phyloP scores from a whole-genome alignment of 2,113 vertebrate species.

The Serilophus lunatus region DNA sequence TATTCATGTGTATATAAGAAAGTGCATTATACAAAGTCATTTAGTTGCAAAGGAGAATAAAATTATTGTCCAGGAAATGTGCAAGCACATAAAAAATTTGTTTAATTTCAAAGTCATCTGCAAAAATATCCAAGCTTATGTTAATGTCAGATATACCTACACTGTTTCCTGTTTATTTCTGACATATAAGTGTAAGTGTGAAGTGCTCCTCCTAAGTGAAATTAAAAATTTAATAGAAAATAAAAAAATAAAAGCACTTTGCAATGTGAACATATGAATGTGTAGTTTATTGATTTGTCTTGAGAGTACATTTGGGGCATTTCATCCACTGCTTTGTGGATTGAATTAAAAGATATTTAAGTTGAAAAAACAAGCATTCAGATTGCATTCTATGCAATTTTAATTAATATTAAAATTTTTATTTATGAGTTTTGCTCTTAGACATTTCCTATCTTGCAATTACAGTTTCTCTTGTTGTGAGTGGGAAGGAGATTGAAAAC shows the following conservation, averaged over 20 bases:
- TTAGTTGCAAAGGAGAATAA: background rate
- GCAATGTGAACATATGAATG: background rate
- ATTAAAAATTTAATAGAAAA: background rate
- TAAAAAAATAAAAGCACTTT: background rate
- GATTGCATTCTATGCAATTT: background rate
- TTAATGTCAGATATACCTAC: background rate
- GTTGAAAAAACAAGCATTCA: background rate
- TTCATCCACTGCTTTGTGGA: background rate
- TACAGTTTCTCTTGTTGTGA: background rate
- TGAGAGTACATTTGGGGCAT: background rate
- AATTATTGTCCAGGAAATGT: background rate
- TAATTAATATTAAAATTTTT: background rate
- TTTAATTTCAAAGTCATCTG: constrained; percentile 26
- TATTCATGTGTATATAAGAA: constrained; percentile 1
- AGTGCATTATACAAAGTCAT: background rate
- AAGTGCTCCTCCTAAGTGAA: background rate
- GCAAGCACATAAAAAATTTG: background rate
- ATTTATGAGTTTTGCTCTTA: background rate
- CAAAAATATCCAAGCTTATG: background rate
- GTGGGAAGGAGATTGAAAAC: background rate
- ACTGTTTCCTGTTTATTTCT: background rate
- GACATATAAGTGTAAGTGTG: background rate
- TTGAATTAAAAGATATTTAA: background rate
- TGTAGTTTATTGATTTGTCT: background rate
- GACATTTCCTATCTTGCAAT: background rate